These are phyloP conservation scores for Coccyzus lansbergi DNA, from an alignment of 2,797 vertebrate genomes.

Conservation along the genomic window DNA sequence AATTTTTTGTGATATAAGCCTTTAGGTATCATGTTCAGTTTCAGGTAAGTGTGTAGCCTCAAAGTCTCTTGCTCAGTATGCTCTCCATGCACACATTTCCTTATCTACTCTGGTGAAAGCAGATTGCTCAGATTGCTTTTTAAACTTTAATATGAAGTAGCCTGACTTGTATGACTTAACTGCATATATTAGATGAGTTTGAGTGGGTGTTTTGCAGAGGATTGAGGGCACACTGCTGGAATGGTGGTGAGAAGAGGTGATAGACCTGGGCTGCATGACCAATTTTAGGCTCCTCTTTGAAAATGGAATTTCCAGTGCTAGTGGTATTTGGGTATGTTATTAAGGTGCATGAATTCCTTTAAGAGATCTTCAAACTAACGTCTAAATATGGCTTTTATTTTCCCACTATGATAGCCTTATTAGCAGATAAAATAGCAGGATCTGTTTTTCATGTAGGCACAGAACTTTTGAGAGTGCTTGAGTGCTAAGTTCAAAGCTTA, in stretches of 20 bases:
- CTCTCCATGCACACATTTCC: fast-evolving
- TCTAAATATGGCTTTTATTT: not conserved
- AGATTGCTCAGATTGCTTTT: not conserved
- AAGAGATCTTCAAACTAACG: not conserved
- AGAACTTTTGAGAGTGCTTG: not conserved
- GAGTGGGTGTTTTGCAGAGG: not conserved
- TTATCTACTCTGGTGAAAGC: not conserved
- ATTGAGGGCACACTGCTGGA: not conserved
- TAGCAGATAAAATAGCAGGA: not conserved
- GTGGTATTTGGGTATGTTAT: not conserved
- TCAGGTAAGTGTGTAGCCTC: not conserved
- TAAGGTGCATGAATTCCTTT: not conserved
- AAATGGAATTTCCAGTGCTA: not conserved
- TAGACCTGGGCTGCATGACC: not conserved
- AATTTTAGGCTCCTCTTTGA: not conserved
- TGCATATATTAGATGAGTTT: not conserved
- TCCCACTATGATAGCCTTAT: not conserved
- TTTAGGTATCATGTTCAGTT: not conserved
- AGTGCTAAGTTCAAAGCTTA: not conserved
- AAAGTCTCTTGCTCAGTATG: not conserved
- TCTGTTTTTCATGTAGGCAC: not conserved
- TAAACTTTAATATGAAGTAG: not conserved
- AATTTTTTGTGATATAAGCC: not conserved
- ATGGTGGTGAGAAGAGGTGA: not conserved
- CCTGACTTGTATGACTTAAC: not conserved